Evolutionary conservation across 2,888 invertebrate species (phyloP), one percentile per base, ranked within the genome.

Genomic region (Caradrina kadenii): DNA sequence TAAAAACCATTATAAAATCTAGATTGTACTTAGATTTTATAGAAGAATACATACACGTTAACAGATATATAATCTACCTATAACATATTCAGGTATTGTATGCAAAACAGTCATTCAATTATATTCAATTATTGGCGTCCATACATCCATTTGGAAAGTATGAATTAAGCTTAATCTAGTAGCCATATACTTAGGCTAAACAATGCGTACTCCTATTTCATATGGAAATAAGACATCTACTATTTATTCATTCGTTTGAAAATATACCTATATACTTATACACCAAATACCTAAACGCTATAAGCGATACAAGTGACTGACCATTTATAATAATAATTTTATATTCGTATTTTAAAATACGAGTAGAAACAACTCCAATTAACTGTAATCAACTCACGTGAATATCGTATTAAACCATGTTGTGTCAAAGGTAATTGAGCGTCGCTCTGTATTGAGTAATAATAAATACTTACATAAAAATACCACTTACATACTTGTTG

Each of bases 61-160:
- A 11, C 17, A 58, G 8, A 56, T 49, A 63, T 52, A 61, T 55
- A 62, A 50, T 39, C 60, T 61, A 45, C 61, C 13, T 56, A 39
- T 53, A 65, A 15, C n/a, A 39, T 53, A 58, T 31, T 60, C 17
- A 55, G 60, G 65, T 13, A 72, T 80, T 82, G 76, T 80, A 81
- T 82, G 80, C 70, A 65, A 71, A 82, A 50, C 54, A 64, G 53
- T 55, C 52, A 73, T 76, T 70, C 48, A 81, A 68, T 67, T 55
- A 58, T 65, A 65, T 73, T 7, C 31, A 79, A 65, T 70, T 45
- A 70, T 21, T 70, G 15, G n/a, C 35, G n/a, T 61, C 61, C 39
- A 13, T 54, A 50, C 35, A 35, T 45, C 73, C 67, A 73, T 81
- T 66, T 73, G 58, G 79, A 79, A 79, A 79, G 78, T 76, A 53